phyloP scores from a whole-genome alignment of 2,797 vertebrate genomes.

The Carcharodon carcharias region DNA sequence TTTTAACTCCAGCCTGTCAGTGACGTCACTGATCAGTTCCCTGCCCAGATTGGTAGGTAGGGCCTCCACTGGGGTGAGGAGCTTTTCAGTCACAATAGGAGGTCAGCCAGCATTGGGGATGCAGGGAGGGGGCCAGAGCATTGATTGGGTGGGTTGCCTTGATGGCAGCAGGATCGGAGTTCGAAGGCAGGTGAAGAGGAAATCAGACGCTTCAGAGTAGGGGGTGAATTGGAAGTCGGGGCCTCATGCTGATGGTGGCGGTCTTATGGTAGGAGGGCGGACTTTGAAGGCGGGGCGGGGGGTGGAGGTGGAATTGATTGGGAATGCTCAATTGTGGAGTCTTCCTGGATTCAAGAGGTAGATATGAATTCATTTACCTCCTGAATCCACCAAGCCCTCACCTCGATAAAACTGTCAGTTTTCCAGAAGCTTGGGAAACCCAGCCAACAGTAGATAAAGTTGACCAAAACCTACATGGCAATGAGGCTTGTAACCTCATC shows the following conservation, averaged over 20 bases:
- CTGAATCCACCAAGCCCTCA: not conserved
- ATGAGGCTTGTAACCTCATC: not conserved
- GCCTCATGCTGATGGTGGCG: no score
- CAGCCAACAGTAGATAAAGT: not conserved
- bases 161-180: no score
- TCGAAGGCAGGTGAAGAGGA: no score
- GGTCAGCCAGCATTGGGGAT: no score
- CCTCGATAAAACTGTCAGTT: not conserved
- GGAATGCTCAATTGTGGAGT: not conserved
- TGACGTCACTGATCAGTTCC: not conserved
- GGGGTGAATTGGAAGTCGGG: no score
- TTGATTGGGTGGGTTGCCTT: no score
- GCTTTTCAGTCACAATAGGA: no score
- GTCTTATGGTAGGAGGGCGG: no score
- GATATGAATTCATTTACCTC: not conserved
- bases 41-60: not conserved
- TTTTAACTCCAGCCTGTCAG: not conserved
- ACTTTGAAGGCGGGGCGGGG: no score
- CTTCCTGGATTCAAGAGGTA: not conserved
- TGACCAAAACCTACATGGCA: not conserved
- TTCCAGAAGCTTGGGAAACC: not conserved
- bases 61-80: not conserved
- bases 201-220: no score
- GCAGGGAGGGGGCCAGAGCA: no score
- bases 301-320: no score